Evolutionary conservation across 2,797 vertebrate genomes (phyloP).

Genomic region (Protonibea diacanthus): DNA sequence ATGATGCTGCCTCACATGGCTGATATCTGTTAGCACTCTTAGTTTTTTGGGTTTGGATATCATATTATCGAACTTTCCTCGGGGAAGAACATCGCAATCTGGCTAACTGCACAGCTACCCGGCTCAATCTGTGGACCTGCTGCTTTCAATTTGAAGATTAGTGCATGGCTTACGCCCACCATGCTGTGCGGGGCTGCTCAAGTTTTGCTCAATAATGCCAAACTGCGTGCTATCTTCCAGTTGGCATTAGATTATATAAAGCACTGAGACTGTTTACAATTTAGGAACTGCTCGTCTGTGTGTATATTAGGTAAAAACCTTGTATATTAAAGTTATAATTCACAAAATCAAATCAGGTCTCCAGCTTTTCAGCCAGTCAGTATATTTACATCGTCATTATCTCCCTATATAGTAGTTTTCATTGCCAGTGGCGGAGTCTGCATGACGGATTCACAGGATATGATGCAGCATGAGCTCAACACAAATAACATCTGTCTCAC

Average conservation of each 20-base stretch:
- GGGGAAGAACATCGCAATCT: slow-evolving; percentile 55
- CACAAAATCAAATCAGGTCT: neutral
- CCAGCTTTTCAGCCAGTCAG: neutral
- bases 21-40: slow-evolving; percentile 44
- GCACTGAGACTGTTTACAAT: neutral
- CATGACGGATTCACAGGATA: neutral
- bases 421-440: neutral
- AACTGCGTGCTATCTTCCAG: slow-evolving; percentile 19
- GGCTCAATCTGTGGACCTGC: slow-evolving; percentile 59
- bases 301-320: neutral
- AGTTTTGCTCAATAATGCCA: slow-evolving; percentile 43
- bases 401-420: neutral
- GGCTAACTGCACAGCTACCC: slow-evolving; percentile 43
- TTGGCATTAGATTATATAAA: slow-evolving; percentile 14
- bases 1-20: slow-evolving; percentile 5
- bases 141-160: slow-evolving; percentile 77
- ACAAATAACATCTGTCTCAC: neutral
- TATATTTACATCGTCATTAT: neutral
- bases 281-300: neutral
- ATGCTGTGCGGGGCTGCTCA: slow-evolving; percentile 47
- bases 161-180: slow-evolving; percentile 59
- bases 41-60: slow-evolving; percentile 19
- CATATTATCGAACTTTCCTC: slow-evolving; percentile 47
- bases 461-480: neutral
- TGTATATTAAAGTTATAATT: neutral